phyloP scores from a whole-genome alignment of 2,888 invertebrate genomes.

The Enchytraeus crypticus region DNA sequence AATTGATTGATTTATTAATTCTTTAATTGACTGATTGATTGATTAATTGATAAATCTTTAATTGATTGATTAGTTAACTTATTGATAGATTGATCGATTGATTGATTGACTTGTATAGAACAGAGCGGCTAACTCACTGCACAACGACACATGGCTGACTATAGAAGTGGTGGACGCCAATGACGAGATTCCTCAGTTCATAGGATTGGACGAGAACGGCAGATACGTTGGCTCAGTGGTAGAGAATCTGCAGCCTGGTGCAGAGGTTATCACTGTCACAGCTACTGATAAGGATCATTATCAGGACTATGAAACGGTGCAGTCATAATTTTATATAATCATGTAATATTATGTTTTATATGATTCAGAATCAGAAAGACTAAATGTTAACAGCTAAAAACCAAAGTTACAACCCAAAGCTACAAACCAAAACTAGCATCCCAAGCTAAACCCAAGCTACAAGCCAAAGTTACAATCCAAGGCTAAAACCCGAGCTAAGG shows the following conservation, averaged over 20 bases:
- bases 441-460: no score
- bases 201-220: slow-evolving; percentile 61
- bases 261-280: slow-evolving; percentile 60
- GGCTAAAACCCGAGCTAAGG: no score
- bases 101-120: slow-evolving; percentile 31
- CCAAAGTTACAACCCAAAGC: no score
- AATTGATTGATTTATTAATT: no score
- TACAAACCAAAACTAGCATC: no score
- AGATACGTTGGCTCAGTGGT: slow-evolving; percentile 92
- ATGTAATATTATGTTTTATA: no score
- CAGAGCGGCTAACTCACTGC: slow-evolving; percentile 38
- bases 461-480: no score
- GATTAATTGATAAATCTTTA: no score
- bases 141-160: slow-evolving; percentile 62
- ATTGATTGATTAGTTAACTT: no score
- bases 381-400: no score
- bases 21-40: neutral
- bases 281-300: slow-evolving; percentile 41
- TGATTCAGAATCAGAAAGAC: no score
- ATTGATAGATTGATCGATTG: neutral
- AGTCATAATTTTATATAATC: no score
- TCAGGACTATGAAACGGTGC: slow-evolving; percentile 35
- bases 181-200: slow-evolving; percentile 94
- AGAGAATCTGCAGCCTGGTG: slow-evolving; percentile 85
- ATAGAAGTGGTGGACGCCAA: slow-evolving; percentile 92